These are phyloP conservation scores for Calephelis virginiensis DNA, from an alignment of 1,140 invertebrate species.

Conservation along the genomic window DNA sequence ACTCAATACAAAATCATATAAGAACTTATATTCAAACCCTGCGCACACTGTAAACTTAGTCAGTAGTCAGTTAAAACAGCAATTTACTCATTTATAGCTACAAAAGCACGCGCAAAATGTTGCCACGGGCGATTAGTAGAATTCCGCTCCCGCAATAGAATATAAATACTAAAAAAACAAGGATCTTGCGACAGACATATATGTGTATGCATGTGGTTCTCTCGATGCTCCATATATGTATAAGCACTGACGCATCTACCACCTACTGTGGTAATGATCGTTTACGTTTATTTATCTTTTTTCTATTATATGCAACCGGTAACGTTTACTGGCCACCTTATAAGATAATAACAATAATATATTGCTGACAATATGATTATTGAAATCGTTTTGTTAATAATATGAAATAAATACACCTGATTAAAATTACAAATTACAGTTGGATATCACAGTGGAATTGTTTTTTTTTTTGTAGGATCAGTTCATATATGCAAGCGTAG, in stretches of 20 bases:
- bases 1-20: neutral
- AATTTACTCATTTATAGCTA: constrained; percentile 55
- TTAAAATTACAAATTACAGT: neutral
- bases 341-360: neutral
- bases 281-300: constrained; percentile 40
- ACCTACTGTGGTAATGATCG: constrained; percentile 51
- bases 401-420: neutral
- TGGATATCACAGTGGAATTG: neutral
- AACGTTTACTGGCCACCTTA: constrained; percentile 20
- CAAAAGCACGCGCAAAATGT: constrained; percentile 63
- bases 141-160: constrained; percentile 68
- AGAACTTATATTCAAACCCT: neutral
- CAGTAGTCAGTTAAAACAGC: constrained; percentile 60
- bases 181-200: constrained; percentile 58
- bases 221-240: constrained; percentile 59
- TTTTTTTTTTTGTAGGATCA: neutral
- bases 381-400: neutral
- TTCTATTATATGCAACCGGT: constrained; percentile 32
- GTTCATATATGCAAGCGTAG: too few relatives aligned
- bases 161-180: constrained; percentile 68
- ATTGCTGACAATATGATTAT: constrained; percentile 3
- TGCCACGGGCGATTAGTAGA: constrained; percentile 68
- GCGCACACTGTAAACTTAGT: constrained; percentile 24
- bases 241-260: constrained; percentile 46
- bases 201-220: constrained; percentile 48